Conservation (phyloP, 2,113 vertebrate species). For the Lepidothrix coronata region DNA sequence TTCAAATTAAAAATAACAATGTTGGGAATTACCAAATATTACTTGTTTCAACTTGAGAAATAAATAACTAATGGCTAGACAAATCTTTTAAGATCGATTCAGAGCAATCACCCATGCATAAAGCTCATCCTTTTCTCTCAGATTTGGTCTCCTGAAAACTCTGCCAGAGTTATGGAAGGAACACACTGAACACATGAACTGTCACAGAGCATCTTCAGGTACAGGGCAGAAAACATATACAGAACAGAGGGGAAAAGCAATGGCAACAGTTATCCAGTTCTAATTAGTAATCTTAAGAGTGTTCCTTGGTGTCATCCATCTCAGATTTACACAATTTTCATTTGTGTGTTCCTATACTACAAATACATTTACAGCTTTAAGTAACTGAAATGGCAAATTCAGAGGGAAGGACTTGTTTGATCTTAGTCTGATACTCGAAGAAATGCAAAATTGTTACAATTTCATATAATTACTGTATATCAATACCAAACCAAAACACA, state of each 20-base stretch:
- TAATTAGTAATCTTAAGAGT: not conserved
- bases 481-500: not conserved
- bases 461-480: not conserved
- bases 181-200: accelerated
- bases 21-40: not conserved
- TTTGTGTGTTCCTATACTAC: not conserved
- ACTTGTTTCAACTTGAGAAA: not conserved
- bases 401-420: not conserved
- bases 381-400: not conserved
- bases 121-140: not conserved
- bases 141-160: not conserved
- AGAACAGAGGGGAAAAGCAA: not conserved
- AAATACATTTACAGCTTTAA: not conserved
- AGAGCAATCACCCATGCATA: not conserved
- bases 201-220: not conserved
- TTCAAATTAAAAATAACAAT: not conserved
- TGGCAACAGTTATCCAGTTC: not conserved
- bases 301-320: not conserved
- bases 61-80: not conserved
- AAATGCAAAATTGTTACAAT: not conserved
- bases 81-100: not conserved
- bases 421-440: not conserved
- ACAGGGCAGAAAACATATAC: not conserved
- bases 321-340: not conserved
- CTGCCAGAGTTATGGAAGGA: not conserved